Conservation (phyloP, 2,888 invertebrate species). For the Amphipyra tragopoginis region DNA sequence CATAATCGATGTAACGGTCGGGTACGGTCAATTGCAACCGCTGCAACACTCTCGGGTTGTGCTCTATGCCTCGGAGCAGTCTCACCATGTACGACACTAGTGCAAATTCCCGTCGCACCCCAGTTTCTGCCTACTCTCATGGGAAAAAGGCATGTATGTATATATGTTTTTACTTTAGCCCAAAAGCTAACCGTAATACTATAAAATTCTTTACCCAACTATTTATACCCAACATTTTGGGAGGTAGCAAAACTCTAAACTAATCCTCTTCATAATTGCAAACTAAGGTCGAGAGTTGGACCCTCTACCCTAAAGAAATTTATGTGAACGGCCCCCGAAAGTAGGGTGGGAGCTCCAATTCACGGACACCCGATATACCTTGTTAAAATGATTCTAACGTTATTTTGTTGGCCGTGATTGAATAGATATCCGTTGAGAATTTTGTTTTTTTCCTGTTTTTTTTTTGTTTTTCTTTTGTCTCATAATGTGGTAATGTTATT, state of each 20-base stretch:
- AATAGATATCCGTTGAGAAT: not conserved
- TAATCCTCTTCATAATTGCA: slow-evolving; percentile 34
- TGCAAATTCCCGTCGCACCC: too few species aligned
- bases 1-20: too few species aligned
- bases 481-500: too few species aligned
- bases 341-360: slow-evolving; percentile 34
- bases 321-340: slow-evolving; percentile 22
- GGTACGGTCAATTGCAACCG: too few species aligned
- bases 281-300: slow-evolving; percentile 24
- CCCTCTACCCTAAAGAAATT: slow-evolving; percentile 29
- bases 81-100: too few species aligned
- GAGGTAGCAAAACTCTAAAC: slow-evolving; percentile 13
- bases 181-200: too few species aligned
- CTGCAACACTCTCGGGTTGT: too few species aligned
- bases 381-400: slow-evolving; percentile 39
- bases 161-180: too few species aligned
- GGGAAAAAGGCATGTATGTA: too few species aligned
- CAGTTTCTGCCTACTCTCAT: too few species aligned
- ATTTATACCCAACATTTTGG: slow-evolving; percentile 28
- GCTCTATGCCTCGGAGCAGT: too few species aligned
- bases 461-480: not conserved
- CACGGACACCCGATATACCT: slow-evolving; percentile 39
- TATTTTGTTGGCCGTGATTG: slow-evolving; percentile 12
- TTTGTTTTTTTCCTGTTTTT: not conserved
- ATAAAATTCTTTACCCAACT: slow-evolving; percentile 13